Evolutionary conservation across 2,888 invertebrate species (phyloP).

Genomic region (Eledone cirrhosa): DNA sequence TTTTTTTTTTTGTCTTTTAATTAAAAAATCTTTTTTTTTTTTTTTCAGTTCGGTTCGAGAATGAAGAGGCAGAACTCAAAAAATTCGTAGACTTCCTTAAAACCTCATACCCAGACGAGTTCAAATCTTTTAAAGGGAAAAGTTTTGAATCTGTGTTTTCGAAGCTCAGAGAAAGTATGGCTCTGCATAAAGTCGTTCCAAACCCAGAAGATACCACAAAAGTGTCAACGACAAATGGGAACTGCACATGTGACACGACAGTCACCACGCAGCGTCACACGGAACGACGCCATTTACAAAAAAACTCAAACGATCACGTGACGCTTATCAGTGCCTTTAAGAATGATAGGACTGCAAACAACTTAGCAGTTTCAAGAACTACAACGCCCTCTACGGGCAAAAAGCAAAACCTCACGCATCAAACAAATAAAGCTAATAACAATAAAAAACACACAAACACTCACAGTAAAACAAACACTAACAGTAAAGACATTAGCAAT

Average conservation of each 20-base stretch:
- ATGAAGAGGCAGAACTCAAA: conserved; percentile 47
- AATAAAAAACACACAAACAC: background rate
- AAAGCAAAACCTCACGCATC: background rate
- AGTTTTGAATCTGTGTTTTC: conserved; percentile 41
- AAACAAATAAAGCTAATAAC: background rate
- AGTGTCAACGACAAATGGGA: background rate
- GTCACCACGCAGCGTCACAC: conserved; percentile 18
- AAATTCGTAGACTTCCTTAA: conserved; percentile 44
- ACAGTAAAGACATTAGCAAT: conserved; percentile 5
- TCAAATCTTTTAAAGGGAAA: conserved; percentile 38
- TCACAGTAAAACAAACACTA: background rate
- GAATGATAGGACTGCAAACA: conserved; percentile 15
- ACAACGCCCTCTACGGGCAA: conserved; percentile 8
- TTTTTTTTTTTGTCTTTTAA: background rate
- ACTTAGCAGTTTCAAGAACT: background rate
- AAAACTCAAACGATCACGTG: conserved; percentile 23
- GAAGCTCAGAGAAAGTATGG: conserved; percentile 38
- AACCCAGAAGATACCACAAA: conserved; percentile 17
- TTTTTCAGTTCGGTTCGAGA: conserved; percentile 50
- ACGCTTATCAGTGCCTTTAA: conserved; percentile 21
- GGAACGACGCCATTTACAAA: conserved; percentile 22
- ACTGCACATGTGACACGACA: conserved; percentile 26
- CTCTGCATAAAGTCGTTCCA: conserved; percentile 25
- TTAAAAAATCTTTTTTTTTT: conserved; percentile 12
- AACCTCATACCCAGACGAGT: conserved; percentile 40